Base-by-base conservation (phyloP, 2,888 invertebrate species). In the Drosophila cracens region DNA sequence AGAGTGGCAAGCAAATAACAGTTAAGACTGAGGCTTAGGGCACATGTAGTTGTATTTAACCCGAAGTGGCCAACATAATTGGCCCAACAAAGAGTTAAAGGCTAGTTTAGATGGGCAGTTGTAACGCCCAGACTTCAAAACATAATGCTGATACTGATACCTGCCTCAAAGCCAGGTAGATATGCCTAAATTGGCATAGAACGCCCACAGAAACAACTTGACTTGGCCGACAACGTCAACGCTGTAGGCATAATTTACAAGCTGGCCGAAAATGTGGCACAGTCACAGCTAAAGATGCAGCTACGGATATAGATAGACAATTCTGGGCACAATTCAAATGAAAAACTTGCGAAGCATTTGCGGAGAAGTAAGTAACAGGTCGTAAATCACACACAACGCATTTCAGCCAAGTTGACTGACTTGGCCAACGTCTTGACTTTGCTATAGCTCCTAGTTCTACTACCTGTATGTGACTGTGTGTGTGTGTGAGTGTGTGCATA, bases 181-280 rank as follows among this genome's bases (percentile, higher is more conserved):
- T 38, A 36, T 33, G 4, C n/a, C 5, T n/a, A 56, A 36, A 21
- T 33, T 51, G 43, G 40, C 52, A 48, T 51, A 56, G 65, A 83
- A 89, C 90, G 90, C 90, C 87, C 90, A 89, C 87, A 81, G 83
- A 89, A 87, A 87, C 86, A 89, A 89, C 90, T 87, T 87, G 90
- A 87, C 87, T 87, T 83, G 84, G 65, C 38, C 68, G 25, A 36
- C 70, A 79, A 82, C 79, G 81, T 81, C 75, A 57, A 57, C 57
- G 43, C 29, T 31, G 67, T 62, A 64, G 74, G 67, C 79, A 85
- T 89, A 89, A 87, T 87, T 87, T 89, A 87, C 87, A 82, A 82
- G 74, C 82, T 69, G 62, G 66, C 46, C 54, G 53, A 71, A 61
- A 69, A 61, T 36, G 48, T 70, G 78, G 62, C 70, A 70, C 67